Evolutionary conservation across 2,888 invertebrate genomes (phyloP).

Genomic region (Pammene fasciana): DNA sequence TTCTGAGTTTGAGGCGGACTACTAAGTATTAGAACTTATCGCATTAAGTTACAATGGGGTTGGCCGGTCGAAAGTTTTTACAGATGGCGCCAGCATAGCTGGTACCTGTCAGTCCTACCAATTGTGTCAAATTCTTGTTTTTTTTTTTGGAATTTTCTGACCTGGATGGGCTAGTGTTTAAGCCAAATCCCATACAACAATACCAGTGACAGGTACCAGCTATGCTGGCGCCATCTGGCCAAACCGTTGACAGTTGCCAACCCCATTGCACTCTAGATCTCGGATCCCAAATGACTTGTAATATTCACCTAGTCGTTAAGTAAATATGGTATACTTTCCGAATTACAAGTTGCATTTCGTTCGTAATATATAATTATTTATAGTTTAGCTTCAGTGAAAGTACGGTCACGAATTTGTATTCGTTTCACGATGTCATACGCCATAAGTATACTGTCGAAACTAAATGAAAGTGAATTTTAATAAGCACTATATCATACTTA

Average conservation of each 20-base stretch:
- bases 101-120: too few species aligned
- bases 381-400: constrained; percentile 9
- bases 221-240: too few species aligned
- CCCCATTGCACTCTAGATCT: background rate
- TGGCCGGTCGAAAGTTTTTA: too few species aligned
- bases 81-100: too few species aligned
- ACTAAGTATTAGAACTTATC: too few species aligned
- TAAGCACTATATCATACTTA: background rate
- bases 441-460: constrained; percentile 4
- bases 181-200: too few species aligned
- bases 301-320: background rate
- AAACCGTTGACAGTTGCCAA: too few species aligned
- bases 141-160: too few species aligned
- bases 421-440: background rate
- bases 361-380: constrained; percentile 6
- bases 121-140: too few species aligned
- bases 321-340: background rate
- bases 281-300: background rate
- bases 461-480: constrained; percentile 19
- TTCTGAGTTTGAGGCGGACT: too few species aligned
- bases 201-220: too few species aligned
- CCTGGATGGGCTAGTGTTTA: too few species aligned
- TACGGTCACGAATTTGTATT: constrained; percentile 8
- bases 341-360: constrained; percentile 2
- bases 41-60: background rate